These are phyloP conservation scores for Halictus quadricinctus DNA, from an alignment of 2,888 invertebrate species.

Conservation along the genomic window DNA sequence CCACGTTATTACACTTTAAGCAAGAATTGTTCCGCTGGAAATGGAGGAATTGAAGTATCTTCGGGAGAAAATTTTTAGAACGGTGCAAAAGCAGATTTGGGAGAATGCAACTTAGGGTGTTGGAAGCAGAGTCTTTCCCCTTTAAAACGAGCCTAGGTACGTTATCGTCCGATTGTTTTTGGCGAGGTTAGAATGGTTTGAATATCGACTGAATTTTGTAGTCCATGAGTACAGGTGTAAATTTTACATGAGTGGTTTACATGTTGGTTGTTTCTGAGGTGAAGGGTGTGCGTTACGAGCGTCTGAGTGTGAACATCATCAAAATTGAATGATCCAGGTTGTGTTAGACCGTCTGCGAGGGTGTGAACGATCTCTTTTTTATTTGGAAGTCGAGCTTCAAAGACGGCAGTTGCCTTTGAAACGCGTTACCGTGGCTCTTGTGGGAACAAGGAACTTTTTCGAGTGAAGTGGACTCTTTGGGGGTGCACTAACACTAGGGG, in stretches of 20 bases:
- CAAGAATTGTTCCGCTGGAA: too few relatives aligned
- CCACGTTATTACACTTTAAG: too few relatives aligned
- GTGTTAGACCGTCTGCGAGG: not conserved
- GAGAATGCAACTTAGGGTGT: too few relatives aligned
- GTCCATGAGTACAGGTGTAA: too few relatives aligned
- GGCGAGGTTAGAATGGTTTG: too few relatives aligned
- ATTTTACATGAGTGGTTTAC: too few relatives aligned
- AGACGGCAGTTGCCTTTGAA: not conserved
- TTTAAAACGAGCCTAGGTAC: too few relatives aligned
- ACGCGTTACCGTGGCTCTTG: not conserved
- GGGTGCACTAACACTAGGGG: not conserved
- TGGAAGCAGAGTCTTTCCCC: too few relatives aligned
- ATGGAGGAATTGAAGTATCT: too few relatives aligned
- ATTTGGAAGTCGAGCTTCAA: slow-evolving; percentile 11
- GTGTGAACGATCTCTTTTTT: not conserved
- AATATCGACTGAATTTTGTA: not conserved
- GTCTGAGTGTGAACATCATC: not conserved
- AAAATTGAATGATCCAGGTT: not conserved
- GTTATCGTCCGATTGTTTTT: not conserved
- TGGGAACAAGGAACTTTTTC: slow-evolving; percentile 3
- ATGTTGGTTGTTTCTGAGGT: not conserved
- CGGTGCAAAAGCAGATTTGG: too few relatives aligned
- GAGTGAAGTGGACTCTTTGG: not conserved
- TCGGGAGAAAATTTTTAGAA: too few relatives aligned
- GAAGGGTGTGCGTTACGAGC: not conserved